Evolutionary conservation across 2,888 invertebrate genomes (phyloP), one percentile per base, ranked within the genome.

Genomic region (Oscheius sp.): DNA sequence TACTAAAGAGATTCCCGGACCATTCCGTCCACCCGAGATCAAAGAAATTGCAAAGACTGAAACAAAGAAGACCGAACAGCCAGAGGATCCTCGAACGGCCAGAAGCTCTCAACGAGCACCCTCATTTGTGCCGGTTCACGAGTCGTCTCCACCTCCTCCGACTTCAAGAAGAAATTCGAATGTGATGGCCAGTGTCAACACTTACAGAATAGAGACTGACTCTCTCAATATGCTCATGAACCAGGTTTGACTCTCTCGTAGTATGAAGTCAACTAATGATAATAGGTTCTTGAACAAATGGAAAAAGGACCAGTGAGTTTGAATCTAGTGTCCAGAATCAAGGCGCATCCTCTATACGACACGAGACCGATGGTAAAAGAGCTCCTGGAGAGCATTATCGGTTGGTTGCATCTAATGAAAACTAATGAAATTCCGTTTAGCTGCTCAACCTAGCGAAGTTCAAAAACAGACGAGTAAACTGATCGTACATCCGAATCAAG

Each of bases 201-300:
- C 78, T n/a, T 87, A 87, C 77, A 75, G 82, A 32, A 78, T 87
- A 51, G 87, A 86, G 72, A 86, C 85, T 0, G 88, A 88, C 77
- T 84, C 86, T n/a, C 75, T 88, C 66, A 88, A 88, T 68, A 82
- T 87, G 78, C 76, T 88, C 37, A 88, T 88, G 88, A 88, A 88
- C 73, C 87, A 88, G 80, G 85, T 85, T 57, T 55, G 32, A 10
- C n/a, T 10, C 13, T n/a, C 10, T 50, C 21, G 0, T 51, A 13
- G 5, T 21, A 55, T 7, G 37, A 5, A 21, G 33, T 5, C 21
- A 21, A 21, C 21, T 21, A 11, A 47, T 33, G 32, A 5, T 5
- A 76, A 10, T 60, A 85, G 84, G 82, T 86, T 1, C 78, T 88
- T 11, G 88, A 88, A 72, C 88, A 88, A 63, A 88, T 88, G 87